Evolutionary conservation across 2,113 vertebrate species (phyloP).

Genomic region (Micromys minutus): DNA sequence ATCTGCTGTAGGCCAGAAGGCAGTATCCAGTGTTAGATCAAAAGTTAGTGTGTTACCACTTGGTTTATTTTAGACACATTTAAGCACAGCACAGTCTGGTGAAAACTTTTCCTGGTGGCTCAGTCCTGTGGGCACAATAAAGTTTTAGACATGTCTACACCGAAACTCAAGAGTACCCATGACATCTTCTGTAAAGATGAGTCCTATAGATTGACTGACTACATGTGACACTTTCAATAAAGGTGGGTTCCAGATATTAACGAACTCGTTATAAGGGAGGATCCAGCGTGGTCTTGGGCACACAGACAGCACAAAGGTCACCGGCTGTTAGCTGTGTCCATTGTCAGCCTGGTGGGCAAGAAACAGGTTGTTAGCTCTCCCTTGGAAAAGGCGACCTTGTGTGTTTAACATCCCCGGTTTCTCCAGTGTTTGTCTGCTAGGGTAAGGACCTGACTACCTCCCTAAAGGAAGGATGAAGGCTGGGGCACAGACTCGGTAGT

Average conservation of each 20-base stretch:
- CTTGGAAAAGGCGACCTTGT: neutral
- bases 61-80: neutral
- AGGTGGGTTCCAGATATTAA: neutral
- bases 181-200: neutral
- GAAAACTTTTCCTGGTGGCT: neutral
- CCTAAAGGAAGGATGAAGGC: neutral
- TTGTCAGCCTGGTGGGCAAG: neutral
- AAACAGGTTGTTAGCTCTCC: neutral
- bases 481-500: neutral
- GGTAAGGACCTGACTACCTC: neutral
- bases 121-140: neutral
- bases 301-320: neutral
- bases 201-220: neutral
- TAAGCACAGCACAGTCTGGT: neutral
- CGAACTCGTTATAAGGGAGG: neutral
- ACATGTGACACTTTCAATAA: neutral
- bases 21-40: neutral
- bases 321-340: neutral
- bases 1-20: neutral
- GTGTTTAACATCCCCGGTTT: neutral
- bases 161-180: neutral
- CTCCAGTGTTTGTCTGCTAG: neutral
- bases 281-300: neutral
- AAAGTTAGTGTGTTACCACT: neutral
- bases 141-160: neutral